Base-by-base conservation (phyloP, 2,888 invertebrate genomes). In the Mythimna albipuncta region DNA sequence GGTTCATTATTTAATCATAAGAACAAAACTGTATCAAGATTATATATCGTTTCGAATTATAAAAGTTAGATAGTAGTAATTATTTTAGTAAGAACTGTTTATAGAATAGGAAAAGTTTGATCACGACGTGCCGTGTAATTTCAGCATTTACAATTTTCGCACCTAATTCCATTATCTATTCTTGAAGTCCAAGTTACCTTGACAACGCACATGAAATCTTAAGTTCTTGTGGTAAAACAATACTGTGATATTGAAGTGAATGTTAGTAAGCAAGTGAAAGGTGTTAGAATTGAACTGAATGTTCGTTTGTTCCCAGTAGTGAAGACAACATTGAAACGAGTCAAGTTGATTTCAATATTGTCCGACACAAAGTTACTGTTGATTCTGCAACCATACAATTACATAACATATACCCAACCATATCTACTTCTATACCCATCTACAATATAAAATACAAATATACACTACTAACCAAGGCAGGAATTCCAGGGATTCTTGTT, bases 391-490 rank as follows among this genome's bases (percentile, higher is more conserved):
- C 79, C 81, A 79, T 77, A 85, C 79, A 85, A 67, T 67, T 79
- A 86, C 50, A 52, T 63, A 84, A 88, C 81, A 87, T 80, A 86
- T 83, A 87, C 85, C 86, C 82, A 72, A 85, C 85, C 87, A 85
- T 84, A 82, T 71, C 86, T 85, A 87, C 82, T 88, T 83, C 85
- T 79, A 85, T 79, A 72, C 86, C 90, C 88, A 88, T 85, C 92
- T 92, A 94, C 91, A 85, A 85, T 91, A 92, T 91, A 91, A 89
- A 92, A 91, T 93, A 93, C 91, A 92, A 92, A 88, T 92, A 89
- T 93, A 92, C 90, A 91, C 97, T 98, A 98, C 98, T 97, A 97
- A 98, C 98, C 98, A 98, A 97, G 98, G 98, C 95, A 97, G 97
- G 97, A 97, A 97, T 96, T 97, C 98, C 97, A 98, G 97, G 94